Percentiles rank a stretch among this genome's conserved stretches.
Evolutionary conservation across 2,888 invertebrate species (phyloP).

Genomic region (Chrysina gloriosa): DNA sequence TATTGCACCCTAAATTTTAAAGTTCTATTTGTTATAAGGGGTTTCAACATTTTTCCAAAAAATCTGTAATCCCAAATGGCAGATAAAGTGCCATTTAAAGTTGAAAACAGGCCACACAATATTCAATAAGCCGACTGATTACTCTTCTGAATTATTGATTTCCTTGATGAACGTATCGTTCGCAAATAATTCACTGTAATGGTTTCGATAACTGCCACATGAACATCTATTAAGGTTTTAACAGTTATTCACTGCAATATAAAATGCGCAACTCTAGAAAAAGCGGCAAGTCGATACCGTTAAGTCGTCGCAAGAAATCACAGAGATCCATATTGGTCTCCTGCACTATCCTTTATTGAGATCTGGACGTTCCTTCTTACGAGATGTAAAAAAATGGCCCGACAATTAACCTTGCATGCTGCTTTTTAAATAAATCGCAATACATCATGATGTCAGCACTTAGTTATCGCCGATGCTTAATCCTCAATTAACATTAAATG

Average conservation of each 20-base stretch:
- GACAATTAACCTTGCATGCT: conserved; percentile 38
- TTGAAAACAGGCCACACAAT: too few relatives aligned
- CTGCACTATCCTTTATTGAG: background rate
- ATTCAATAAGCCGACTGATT: too few relatives aligned
- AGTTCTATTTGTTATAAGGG: too few relatives aligned
- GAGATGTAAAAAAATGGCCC: conserved; percentile 1
- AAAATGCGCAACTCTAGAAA: conserved; percentile 10
- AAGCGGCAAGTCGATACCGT: conserved; percentile 2
- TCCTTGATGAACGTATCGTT: background rate
- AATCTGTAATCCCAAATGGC: too few relatives aligned
- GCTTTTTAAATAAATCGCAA: conserved; percentile 39
- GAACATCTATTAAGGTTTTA: background rate
- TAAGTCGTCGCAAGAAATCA: conserved; percentile 1
- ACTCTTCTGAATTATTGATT: background rate
- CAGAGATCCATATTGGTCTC: conserved; percentile 3
- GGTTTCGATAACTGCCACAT: background rate
- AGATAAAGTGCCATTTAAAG: too few relatives aligned
- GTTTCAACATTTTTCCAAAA: too few relatives aligned
- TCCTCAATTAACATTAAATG: conserved; percentile 22
- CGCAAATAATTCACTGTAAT: background rate
- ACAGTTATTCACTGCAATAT: conserved; percentile 1
- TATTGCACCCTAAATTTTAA: too few relatives aligned
- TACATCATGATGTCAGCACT: conserved; percentile 38
- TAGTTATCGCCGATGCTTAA: conserved; percentile 3
- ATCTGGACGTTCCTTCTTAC: conserved; percentile 21